phyloP scores from a whole-genome alignment of 2,113 vertebrate genomes.

The Aspidoscelis tigris region DNA sequence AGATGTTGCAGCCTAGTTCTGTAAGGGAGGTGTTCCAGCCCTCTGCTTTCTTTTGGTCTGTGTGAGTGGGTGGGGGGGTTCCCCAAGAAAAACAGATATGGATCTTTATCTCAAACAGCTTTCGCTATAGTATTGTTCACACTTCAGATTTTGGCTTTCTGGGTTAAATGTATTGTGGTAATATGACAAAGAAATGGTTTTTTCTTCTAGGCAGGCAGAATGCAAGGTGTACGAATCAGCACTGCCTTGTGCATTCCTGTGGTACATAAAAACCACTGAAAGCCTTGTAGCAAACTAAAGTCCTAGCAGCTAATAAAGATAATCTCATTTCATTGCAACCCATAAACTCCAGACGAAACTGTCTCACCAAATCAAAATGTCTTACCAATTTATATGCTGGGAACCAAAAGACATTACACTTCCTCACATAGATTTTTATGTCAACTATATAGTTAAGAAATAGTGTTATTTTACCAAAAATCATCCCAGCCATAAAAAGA shows the following conservation, averaged over 20 bases:
- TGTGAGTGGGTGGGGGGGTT: neutral
- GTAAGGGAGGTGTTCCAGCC: neutral
- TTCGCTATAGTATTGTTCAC: neutral
- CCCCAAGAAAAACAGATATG: neutral
- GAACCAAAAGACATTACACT: neutral
- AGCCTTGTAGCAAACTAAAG: constrained; percentile 10
- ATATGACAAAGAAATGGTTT: neutral
- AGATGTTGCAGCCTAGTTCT: too few species aligned
- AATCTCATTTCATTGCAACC: constrained; percentile 19
- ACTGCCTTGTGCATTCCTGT: neutral
- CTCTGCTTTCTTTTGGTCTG: neutral
- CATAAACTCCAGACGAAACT: constrained; percentile 23
- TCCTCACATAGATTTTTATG: neutral
- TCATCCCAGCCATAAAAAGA: neutral
- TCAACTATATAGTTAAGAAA: neutral
- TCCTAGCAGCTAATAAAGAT: constrained; percentile 30
- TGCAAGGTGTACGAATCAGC: neutral
- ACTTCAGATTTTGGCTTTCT: neutral
- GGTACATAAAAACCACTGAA: neutral
- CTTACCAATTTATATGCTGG: neutral
- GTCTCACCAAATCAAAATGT: constrained; percentile 19
- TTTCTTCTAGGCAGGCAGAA: neutral
- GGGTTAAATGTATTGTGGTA: neutral
- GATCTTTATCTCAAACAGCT: neutral
- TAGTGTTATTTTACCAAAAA: neutral